These are phyloP conservation scores for Ophthalmolycus amberensis DNA, from an alignment of 2,113 vertebrate genomes.

Conservation along the genomic window DNA sequence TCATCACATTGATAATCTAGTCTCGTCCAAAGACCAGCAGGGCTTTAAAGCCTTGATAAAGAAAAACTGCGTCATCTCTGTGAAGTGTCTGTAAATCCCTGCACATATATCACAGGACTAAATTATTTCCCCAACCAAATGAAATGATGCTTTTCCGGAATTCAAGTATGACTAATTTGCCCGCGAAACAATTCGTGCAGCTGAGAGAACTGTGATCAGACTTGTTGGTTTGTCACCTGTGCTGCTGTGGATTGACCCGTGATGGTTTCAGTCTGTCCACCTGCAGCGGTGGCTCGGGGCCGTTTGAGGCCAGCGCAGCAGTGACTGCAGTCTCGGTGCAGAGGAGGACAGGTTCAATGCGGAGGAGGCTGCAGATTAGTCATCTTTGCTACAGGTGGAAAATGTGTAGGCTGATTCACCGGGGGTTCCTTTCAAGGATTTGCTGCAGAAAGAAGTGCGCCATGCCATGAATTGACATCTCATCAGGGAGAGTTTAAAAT, in stretches of 20 bases:
- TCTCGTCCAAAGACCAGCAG: background rate
- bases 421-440: conserved; percentile 37
- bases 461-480: conserved; percentile 7
- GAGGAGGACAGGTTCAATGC: conserved; percentile 41
- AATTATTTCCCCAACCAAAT: background rate
- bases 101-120: background rate
- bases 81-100: background rate
- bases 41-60: background rate
- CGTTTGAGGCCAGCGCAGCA: conserved; percentile 30
- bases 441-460: conserved; percentile 1
- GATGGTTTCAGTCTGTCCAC: conserved; percentile 12
- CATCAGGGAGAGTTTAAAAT: background rate
- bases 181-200: background rate
- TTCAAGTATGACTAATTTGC: background rate
- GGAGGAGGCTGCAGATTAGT: conserved; percentile 64
- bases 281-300: conserved; percentile 27
- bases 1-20: background rate
- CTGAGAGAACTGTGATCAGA: background rate
- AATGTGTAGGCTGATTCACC: conserved; percentile 58
- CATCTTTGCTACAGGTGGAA: conserved; percentile 69
- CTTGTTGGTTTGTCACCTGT: background rate
- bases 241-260: background rate
- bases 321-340: conserved; percentile 8
- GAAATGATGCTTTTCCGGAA: background rate
- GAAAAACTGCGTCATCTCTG: background rate